Evolutionary conservation across 2,888 invertebrate species (phyloP).

Genomic region (Drosophila anomalipes): DNA sequence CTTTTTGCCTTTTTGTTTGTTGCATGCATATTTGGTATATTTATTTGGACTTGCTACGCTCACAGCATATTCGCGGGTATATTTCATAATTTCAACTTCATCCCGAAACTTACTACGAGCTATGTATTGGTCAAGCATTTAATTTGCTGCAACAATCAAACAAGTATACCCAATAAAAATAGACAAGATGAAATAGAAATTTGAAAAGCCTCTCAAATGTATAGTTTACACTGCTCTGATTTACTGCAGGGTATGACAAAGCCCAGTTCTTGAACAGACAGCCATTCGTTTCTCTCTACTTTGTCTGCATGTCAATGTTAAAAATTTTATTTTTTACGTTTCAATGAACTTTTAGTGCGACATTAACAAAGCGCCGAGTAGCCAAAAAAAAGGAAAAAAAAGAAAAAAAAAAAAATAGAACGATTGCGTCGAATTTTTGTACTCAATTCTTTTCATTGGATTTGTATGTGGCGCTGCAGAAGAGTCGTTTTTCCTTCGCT

Average conservation of each 20-base stretch:
- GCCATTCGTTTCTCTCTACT: slow-evolving; percentile 16
- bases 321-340: slow-evolving; percentile 66
- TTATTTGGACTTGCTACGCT: not conserved
- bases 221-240: not conserved
- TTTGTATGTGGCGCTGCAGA: slow-evolving; percentile 24
- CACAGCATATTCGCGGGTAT: not conserved
- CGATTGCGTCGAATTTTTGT: slow-evolving; percentile 19
- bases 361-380: slow-evolving; percentile 59
- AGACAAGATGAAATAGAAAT: not conserved
- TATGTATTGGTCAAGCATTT: not conserved
- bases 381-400: slow-evolving; percentile 26
- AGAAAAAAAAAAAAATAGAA: slow-evolving; percentile 22
- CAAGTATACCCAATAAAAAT: not conserved
- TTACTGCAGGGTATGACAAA: slow-evolving; percentile 3
- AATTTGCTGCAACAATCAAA: not conserved
- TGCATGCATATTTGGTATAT: slow-evolving; percentile 17
- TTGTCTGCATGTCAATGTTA: slow-evolving; percentile 50
- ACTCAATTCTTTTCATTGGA: slow-evolving; percentile 11
- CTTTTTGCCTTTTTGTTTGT: slow-evolving; percentile 13
- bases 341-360: slow-evolving; percentile 72
- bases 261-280: not conserved
- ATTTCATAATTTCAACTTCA: not conserved
- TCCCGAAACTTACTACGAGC: not conserved
- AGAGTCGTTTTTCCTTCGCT: slow-evolving; percentile 36
- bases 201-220: no score